These are phyloP conservation scores for Eubasilissa splendida DNA, from an alignment of 2,888 invertebrate genomes.

Conservation along the genomic window DNA sequence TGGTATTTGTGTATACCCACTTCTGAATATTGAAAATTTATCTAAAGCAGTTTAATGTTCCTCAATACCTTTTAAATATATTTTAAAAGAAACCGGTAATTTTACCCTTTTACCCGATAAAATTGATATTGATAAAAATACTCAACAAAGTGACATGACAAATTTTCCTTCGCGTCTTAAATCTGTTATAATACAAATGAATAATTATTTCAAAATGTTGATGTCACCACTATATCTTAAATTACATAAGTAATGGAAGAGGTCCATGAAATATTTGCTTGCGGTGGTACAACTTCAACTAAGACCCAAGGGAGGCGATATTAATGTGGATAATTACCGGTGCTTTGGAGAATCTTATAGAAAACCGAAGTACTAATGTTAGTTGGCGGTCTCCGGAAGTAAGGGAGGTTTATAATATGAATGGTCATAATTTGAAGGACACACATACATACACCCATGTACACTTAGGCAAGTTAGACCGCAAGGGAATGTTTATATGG, in stretches of 20 bases:
- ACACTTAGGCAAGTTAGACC: constrained; percentile 11
- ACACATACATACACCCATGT: background rate
- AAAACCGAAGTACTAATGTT: constrained; percentile 24
- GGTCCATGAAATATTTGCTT: constrained; percentile 31
- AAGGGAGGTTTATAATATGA: constrained; percentile 24
- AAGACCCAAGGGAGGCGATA: constrained; percentile 27
- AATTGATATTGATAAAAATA: too few species aligned
- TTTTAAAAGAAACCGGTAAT: too few species aligned
- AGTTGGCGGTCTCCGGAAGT: constrained; percentile 21
- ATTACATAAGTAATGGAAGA: constrained; percentile 8
- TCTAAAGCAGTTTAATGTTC: too few species aligned
- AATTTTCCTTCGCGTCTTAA: too few species aligned
- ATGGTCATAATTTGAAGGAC: constrained; percentile 31
- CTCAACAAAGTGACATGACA: too few species aligned
- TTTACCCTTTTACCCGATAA: too few species aligned
- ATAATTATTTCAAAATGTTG: background rate
- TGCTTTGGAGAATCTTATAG: constrained; percentile 24
- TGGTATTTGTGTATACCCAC: too few species aligned
- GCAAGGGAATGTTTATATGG: constrained; percentile 3
- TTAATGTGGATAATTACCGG: constrained; percentile 48
- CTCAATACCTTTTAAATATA: too few species aligned
- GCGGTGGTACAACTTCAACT: constrained; percentile 45
- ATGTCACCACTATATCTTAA: background rate
- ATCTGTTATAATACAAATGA: too few species aligned
- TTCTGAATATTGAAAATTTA: too few species aligned